phyloP scores from a whole-genome alignment of 2,113 vertebrate genomes.

The Eurypyga helias region DNA sequence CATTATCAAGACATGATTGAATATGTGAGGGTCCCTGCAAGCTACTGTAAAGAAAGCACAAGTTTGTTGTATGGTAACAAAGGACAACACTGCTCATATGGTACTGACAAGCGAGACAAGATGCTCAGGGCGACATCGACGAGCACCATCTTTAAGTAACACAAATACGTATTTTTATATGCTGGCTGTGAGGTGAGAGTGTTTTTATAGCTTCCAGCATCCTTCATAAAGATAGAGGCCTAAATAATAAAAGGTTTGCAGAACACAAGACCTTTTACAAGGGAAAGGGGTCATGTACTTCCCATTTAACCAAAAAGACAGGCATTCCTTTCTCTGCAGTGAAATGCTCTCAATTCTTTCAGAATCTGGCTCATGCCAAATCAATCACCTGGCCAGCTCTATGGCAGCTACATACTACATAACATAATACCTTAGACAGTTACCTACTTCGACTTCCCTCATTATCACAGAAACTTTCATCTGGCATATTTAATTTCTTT shows the following conservation, averaged over 20 bases:
- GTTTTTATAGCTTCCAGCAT: background rate
- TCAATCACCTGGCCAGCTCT: background rate
- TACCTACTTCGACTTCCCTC: background rate
- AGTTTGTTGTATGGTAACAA: background rate
- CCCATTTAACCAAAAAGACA: background rate
- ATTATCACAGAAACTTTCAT: background rate
- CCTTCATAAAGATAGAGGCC: slow-evolving; percentile 56
- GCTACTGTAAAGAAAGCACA: background rate
- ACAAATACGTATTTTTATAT: background rate
- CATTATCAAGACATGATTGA: background rate
- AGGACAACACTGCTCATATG: background rate
- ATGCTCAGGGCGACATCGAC: background rate
- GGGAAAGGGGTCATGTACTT: slow-evolving; percentile 46
- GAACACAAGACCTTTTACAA: slow-evolving; percentile 72
- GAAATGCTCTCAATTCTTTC: background rate
- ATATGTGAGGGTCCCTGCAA: background rate
- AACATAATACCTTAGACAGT: background rate
- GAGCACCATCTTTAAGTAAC: background rate
- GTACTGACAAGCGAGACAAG: background rate
- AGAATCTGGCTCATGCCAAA: background rate
- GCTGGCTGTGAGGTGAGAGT: background rate
- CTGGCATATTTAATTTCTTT: background rate
- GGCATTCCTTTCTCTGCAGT: background rate
- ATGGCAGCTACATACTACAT: background rate
- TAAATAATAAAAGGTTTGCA: slow-evolving; percentile 74